A percentile compares a stretch with the other conserved stretches of the same genome.
Conservation (phyloP, 2,797 vertebrate species). For the Catharus ustulatus region DNA sequence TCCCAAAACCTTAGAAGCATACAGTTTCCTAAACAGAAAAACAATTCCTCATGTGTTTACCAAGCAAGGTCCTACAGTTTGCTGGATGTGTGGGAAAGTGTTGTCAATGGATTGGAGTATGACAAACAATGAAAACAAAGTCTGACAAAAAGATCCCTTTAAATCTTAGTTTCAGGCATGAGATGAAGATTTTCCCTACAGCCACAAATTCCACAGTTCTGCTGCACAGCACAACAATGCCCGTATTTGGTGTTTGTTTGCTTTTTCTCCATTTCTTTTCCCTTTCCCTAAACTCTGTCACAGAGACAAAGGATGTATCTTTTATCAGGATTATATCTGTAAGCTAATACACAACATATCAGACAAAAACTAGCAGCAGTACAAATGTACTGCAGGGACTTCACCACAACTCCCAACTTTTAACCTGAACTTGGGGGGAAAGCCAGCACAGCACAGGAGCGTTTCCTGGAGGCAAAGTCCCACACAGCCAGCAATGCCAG, state of each 20-base stretch:
- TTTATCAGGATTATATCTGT: not conserved
- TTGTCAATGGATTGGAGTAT: not conserved
- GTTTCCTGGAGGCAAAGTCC: not conserved
- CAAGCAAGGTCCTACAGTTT: not conserved
- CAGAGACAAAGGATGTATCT: not conserved
- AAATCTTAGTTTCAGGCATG: not conserved
- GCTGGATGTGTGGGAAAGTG: not conserved
- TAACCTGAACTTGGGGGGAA: not conserved
- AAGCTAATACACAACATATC: not conserved
- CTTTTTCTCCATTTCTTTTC: no score
- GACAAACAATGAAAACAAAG: not conserved
- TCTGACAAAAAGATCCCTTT: not conserved
- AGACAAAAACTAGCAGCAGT: not conserved
- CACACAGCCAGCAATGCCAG: not conserved
- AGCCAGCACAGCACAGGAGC: fast-evolving
- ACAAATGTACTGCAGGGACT: not conserved
- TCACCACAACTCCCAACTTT: not conserved
- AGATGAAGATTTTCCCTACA: not conserved
- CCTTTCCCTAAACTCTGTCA: not conserved
- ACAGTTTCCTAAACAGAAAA: slow-evolving; percentile 49
- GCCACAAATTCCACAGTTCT: not conserved
- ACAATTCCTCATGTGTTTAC: slow-evolving; percentile 3
- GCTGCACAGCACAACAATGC: not conserved
- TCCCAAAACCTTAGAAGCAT: not conserved
- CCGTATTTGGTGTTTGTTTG: not conserved